A percentile compares a stretch with the other conserved stretches of the same genome.
Evolutionary conservation across 1,140 invertebrate species (phyloP).

Genomic region (Plectrocnemia conspersa): DNA sequence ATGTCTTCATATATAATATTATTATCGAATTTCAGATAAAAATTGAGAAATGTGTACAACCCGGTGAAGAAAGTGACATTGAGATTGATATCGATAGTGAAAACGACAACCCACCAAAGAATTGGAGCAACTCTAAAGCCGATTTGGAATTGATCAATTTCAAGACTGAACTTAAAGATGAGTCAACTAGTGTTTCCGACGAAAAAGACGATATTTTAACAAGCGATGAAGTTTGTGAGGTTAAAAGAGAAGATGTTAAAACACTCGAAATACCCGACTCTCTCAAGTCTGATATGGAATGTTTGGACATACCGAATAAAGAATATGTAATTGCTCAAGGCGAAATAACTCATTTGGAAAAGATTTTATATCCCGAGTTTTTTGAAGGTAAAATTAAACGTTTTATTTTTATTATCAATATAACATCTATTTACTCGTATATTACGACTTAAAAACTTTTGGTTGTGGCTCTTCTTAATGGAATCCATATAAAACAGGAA

Average conservation of each 20-base stretch:
- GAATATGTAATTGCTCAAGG: constrained; percentile 45
- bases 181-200: too few relatives aligned
- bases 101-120: constrained; percentile 35
- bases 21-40: constrained; percentile 35
- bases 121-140: too few relatives aligned
- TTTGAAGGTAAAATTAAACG: constrained; percentile 48
- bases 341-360: constrained; percentile 54
- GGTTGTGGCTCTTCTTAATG: too few relatives aligned
- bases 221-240: background rate
- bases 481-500: too few relatives aligned
- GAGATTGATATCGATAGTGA: constrained; percentile 56
- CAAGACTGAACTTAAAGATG: too few relatives aligned
- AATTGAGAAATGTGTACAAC: constrained; percentile 45
- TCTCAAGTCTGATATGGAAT: constrained; percentile 18
- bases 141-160: too few relatives aligned
- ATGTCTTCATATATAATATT: too few relatives aligned
- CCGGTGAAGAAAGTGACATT: constrained; percentile 53
- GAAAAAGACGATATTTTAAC: too few relatives aligned
- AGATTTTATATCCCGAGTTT: constrained; percentile 55
- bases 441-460: too few relatives aligned
- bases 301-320: constrained; percentile 42
- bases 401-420: background rate
- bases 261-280: constrained; percentile 20
- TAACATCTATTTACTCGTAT: background rate
- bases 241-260: background rate